A percentile compares a stretch with the other conserved stretches of the same genome.
phyloP scores from a whole-genome alignment of 2,113 vertebrate genomes.

The Prinia subflava region DNA sequence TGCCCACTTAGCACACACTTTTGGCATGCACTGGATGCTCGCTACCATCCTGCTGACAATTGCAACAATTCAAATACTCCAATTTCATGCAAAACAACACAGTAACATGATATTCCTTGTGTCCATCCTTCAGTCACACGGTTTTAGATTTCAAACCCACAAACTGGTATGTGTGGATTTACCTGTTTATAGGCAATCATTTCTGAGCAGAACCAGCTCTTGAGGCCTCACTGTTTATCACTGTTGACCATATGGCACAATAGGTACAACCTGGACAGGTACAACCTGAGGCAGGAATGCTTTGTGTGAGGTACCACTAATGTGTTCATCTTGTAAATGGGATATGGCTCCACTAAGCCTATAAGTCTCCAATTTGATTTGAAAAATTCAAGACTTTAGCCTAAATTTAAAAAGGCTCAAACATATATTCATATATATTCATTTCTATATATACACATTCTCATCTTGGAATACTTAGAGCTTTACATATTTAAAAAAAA shows the following conservation, averaged over 20 bases:
- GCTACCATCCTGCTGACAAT: not conserved
- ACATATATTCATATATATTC: not conserved
- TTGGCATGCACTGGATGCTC: not conserved
- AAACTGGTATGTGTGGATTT: not conserved
- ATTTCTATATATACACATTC: not conserved
- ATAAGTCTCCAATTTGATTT: not conserved
- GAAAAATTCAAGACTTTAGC: not conserved
- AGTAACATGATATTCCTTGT: not conserved
- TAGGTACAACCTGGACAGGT: not conserved
- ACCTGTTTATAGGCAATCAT: not conserved
- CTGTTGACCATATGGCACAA: not conserved
- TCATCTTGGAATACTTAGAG: not conserved
- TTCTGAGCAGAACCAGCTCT: not conserved
- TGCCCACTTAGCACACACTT: not conserved
- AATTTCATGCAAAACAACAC: not conserved
- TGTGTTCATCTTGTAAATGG: not conserved
- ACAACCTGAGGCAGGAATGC: not conserved
- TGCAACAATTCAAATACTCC: not conserved
- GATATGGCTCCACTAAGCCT: not conserved
- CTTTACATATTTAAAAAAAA: not conserved
- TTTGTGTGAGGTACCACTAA: not conserved
- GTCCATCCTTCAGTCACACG: not conserved
- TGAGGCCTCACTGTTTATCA: not conserved
- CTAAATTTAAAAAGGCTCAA: not conserved
- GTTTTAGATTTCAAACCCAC: not conserved